These are phyloP conservation scores for Ethmia dodecea DNA, from an alignment of 2,888 invertebrate genomes.

Conservation along the genomic window DNA sequence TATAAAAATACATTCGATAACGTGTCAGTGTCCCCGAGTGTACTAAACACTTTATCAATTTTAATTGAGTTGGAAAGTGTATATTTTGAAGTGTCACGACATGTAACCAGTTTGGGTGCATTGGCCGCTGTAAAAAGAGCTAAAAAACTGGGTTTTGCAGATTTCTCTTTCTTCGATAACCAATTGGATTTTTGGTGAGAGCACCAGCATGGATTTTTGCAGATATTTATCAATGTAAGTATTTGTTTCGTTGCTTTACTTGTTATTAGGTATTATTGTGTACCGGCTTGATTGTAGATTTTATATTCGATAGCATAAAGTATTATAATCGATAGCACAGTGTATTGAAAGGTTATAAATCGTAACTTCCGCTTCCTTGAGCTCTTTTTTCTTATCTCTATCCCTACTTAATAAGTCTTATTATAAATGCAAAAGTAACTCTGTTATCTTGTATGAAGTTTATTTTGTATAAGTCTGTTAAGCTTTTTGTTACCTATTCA, in stretches of 20 bases:
- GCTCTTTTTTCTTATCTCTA: no score
- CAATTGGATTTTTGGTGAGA: constrained; percentile 21
- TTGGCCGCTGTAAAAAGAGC: constrained; percentile 25
- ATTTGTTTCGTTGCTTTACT: constrained; percentile 1
- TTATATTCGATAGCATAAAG: no score
- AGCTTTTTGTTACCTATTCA: no score
- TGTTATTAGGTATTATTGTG: not conserved
- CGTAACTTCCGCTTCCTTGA: no score
- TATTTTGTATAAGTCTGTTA: no score
- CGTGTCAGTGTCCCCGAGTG: constrained; percentile 3
- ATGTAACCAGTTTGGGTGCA: constrained; percentile 26
- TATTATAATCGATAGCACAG: no score
- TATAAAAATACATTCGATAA: not conserved
- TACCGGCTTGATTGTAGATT: no score
- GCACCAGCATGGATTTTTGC: constrained; percentile 18
- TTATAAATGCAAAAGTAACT: no score
- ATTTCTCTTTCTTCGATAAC: constrained; percentile 25
- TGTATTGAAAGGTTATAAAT: no score
- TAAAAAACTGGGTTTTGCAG: constrained; percentile 20
- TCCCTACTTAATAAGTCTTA: no score
- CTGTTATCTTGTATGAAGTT: no score
- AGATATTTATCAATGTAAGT: constrained; percentile 16
- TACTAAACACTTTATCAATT: not conserved
- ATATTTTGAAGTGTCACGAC: constrained; percentile 18
- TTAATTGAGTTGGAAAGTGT: constrained; percentile 8